Conservation (phyloP, 2,888 invertebrate species). For the Drosophila kanekoi region DNA sequence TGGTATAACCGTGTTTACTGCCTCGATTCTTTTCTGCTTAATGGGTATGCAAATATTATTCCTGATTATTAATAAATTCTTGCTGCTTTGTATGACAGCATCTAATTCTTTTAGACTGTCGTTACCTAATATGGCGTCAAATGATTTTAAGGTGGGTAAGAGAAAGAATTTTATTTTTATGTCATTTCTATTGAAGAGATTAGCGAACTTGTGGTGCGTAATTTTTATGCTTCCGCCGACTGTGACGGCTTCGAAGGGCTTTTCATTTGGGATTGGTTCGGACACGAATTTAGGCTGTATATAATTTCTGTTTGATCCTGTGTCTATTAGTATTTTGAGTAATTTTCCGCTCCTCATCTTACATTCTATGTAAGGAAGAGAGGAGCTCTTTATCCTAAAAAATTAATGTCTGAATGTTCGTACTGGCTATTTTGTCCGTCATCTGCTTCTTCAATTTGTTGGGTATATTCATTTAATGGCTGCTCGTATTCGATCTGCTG, state of each 20-base stretch:
- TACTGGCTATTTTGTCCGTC: background rate
- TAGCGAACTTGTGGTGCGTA: slow-evolving; percentile 7
- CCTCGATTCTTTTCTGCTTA: background rate
- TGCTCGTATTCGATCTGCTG: background rate
- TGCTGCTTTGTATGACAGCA: slow-evolving; percentile 1
- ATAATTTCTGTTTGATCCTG: slow-evolving; percentile 8
- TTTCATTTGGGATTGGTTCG: background rate
- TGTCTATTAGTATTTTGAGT: slow-evolving; percentile 10
- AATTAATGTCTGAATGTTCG: background rate
- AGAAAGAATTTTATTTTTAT: slow-evolving; percentile 10
- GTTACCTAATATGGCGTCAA: background rate
- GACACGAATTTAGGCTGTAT: slow-evolving; percentile 1
- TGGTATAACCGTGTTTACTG: no score
- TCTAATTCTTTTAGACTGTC: background rate
- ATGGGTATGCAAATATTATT: no score
- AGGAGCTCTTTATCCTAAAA: slow-evolving; percentile 2
- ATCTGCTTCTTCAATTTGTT: background rate
- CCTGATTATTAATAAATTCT: background rate
- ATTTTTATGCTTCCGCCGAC: slow-evolving; percentile 9
- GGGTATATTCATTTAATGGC: background rate
- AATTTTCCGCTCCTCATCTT: background rate
- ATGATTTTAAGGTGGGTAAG: slow-evolving; percentile 4
- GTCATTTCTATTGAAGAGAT: slow-evolving; percentile 1
- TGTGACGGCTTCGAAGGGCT: background rate
- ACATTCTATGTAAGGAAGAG: background rate